These are phyloP conservation scores for Oceanites oceanicus DNA, from an alignment of 2,113 vertebrate species.

Conservation along the genomic window DNA sequence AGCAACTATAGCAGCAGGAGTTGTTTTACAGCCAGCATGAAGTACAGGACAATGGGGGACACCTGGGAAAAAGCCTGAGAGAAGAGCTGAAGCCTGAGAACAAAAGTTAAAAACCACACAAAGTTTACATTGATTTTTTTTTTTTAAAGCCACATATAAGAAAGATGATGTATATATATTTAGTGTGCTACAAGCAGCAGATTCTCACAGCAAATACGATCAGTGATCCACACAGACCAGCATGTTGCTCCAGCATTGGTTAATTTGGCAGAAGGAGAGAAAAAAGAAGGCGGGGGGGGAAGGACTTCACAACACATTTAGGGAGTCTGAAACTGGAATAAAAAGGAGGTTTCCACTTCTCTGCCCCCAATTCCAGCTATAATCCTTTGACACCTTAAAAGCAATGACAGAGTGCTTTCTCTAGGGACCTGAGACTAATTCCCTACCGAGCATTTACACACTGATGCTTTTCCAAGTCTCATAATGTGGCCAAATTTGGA, in stretches of 20 bases:
- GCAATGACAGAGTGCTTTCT: not conserved
- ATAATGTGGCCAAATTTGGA: constrained; percentile 21
- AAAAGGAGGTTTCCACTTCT: not conserved
- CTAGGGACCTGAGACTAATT: not conserved
- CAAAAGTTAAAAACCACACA: constrained; percentile 9
- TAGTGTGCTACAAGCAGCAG: not conserved
- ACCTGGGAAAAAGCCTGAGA: not conserved
- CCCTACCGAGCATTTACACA: not conserved
- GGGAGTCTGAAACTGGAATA: not conserved
- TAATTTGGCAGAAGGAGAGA: not conserved
- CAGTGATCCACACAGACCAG: not conserved
- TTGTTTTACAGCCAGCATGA: not conserved
- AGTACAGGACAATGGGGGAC: constrained; percentile 1
- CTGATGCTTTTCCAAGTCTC: constrained; percentile 15
- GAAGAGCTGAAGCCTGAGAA: constrained; percentile 1
- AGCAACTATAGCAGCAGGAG: not conserved
- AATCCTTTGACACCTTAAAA: constrained; percentile 19
- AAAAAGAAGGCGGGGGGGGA: not conserved
- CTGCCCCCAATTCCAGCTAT: not conserved
- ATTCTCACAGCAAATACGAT: not conserved
- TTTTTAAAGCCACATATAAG: not conserved
- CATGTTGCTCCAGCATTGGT: not conserved
- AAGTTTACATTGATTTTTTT: constrained; percentile 13
- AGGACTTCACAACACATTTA: not conserved
- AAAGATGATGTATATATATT: not conserved